Percentiles rank a stretch among this genome's conserved stretches.
Evolutionary conservation across 2,888 invertebrate species (phyloP).

Genomic region (Callosobruchus maculatus): DNA sequence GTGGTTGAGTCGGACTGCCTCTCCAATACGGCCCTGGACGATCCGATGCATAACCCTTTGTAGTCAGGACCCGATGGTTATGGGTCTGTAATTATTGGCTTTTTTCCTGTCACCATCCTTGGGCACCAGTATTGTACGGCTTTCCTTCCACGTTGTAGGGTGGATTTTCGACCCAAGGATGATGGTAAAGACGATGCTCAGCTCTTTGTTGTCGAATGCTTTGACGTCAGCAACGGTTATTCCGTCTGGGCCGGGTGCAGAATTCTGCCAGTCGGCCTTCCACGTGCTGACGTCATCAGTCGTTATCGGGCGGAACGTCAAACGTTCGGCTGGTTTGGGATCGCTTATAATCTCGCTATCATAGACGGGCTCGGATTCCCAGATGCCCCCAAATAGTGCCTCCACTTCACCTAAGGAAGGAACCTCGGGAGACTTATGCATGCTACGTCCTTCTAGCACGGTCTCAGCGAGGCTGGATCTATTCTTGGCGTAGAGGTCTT

Average conservation of each 20-base stretch:
- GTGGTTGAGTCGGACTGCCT: constrained; percentile 11
- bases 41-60: constrained; percentile 29
- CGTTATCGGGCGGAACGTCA: not conserved
- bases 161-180: constrained; percentile 1
- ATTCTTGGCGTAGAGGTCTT: constrained; percentile 18
- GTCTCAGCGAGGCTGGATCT: not conserved
- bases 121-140: constrained; percentile 8
- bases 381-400: not conserved
- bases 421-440: not conserved
- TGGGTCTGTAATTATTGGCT: constrained; percentile 31
- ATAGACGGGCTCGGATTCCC: not conserved
- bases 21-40: constrained; percentile 16
- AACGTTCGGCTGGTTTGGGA: not conserved
- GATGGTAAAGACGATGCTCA: not conserved
- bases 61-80: constrained; percentile 29
- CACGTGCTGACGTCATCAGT: not conserved
- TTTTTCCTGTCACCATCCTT: constrained; percentile 5
- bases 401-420: not conserved
- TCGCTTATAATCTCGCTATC: not conserved
- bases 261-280: constrained; percentile 4
- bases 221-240: not conserved
- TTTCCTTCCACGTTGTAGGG: not conserved
- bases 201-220: not conserved
- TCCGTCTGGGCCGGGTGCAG: constrained; percentile 3
- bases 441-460: not conserved